These are phyloP conservation scores for Xenus cinereus DNA, from an alignment of 2,113 vertebrate genomes.

Conservation along the genomic window DNA sequence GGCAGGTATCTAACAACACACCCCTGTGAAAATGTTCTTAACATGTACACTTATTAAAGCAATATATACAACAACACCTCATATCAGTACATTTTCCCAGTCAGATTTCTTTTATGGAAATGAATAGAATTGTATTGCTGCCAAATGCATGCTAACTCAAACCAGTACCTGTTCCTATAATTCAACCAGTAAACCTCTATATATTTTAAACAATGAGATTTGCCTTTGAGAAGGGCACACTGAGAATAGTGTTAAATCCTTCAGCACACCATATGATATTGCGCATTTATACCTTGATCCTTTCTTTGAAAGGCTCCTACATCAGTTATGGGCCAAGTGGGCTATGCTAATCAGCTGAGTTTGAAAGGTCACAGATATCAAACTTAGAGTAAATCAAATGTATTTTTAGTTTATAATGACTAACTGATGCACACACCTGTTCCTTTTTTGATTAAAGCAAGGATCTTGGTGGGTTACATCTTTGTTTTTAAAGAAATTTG, in stretches of 20 bases:
- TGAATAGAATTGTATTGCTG: background rate
- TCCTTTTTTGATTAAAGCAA: background rate
- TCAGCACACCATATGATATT: background rate
- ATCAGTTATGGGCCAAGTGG: background rate
- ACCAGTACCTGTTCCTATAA: background rate
- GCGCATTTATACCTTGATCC: background rate
- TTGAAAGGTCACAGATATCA: background rate
- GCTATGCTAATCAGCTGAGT: background rate
- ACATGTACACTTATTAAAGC: background rate
- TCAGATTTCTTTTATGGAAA: background rate
- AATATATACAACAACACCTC: background rate
- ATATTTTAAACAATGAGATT: background rate
- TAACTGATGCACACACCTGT: background rate
- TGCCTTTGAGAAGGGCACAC: background rate
- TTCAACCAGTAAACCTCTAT: background rate
- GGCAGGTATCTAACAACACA: background rate
- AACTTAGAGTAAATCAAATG: background rate
- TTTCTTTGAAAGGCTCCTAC: background rate
- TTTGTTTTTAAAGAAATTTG: background rate
- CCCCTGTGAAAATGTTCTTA: background rate
- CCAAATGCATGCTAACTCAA: background rate
- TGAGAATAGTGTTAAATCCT: background rate
- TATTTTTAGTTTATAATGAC: background rate
- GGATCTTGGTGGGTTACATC: background rate
- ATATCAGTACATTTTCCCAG: background rate